A percentile compares a stretch with the other conserved stretches of the same genome.
phyloP scores from a whole-genome alignment of 2,888 invertebrate species.

The Gerosis bhagava region DNA sequence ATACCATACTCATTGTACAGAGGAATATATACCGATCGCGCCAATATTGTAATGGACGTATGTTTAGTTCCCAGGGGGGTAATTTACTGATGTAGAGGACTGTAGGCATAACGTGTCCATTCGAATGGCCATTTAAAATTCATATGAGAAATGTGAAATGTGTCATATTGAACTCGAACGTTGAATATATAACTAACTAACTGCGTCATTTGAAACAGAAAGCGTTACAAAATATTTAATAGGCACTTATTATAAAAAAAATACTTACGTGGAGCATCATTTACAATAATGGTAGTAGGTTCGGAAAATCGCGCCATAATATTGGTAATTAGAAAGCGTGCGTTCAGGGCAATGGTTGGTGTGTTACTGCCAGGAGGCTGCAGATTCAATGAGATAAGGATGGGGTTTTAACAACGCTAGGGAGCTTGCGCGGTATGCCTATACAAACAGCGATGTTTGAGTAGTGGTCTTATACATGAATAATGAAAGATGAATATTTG shows the following conservation, averaged over 20 bases:
- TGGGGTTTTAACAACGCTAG: constrained; percentile 19
- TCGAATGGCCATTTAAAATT: constrained; percentile 49
- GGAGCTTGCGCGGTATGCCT: constrained; percentile 17
- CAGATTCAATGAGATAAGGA: constrained; percentile 31
- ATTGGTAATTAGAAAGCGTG: constrained; percentile 37
- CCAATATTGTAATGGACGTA: constrained; percentile 30
- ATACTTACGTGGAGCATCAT: constrained; percentile 46
- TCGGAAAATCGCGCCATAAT: constrained; percentile 53
- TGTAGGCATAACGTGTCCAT: constrained; percentile 28
- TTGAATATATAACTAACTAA: too few species aligned
- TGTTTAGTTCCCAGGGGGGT: constrained; percentile 37
- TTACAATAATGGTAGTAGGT: constrained; percentile 52
- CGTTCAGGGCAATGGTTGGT: constrained; percentile 31
- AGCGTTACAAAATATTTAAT: too few species aligned
- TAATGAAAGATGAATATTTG: too few species aligned
- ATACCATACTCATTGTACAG: constrained; percentile 42
- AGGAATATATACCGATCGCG: constrained; percentile 3
- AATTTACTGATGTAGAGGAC: constrained; percentile 42
- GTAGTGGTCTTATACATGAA: neutral
- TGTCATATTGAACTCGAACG: constrained; percentile 30
- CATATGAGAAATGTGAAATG: constrained; percentile 52
- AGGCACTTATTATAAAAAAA: too few species aligned
- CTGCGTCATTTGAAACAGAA: too few species aligned
- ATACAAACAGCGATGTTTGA: neutral
- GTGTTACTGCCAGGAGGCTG: constrained; percentile 40